These are phyloP conservation scores for Noctua comes DNA, from an alignment of 2,888 invertebrate species.

Conservation along the genomic window DNA sequence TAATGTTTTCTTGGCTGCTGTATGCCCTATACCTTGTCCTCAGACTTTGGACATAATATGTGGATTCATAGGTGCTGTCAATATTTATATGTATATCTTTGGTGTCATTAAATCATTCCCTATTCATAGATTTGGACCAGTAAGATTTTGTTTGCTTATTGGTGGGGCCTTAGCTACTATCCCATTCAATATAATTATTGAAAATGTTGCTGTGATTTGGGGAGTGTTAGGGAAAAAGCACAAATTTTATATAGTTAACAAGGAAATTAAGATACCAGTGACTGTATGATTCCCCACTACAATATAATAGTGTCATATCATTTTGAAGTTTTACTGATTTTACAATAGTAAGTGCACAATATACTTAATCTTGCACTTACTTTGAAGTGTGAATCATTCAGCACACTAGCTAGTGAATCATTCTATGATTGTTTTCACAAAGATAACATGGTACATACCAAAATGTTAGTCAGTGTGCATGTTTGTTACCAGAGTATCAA, in stretches of 20 bases:
- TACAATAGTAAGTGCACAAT: slow-evolving; percentile 82
- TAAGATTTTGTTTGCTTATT: slow-evolving; percentile 94
- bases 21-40: slow-evolving; percentile 97
- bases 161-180: slow-evolving; percentile 97
- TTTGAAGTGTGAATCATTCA: slow-evolving; percentile 60
- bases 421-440: slow-evolving; percentile 58
- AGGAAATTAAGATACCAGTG: slow-evolving; percentile 94
- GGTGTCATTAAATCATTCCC: slow-evolving; percentile 99
- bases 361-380: slow-evolving; percentile 79
- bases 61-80: slow-evolving; percentile 97
- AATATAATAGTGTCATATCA: slow-evolving; percentile 64
- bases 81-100: slow-evolving; percentile 99
- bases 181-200: slow-evolving; percentile 98
- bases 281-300: slow-evolving; percentile 88
- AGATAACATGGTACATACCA: slow-evolving; percentile 68
- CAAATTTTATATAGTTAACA: slow-evolving; percentile 99
- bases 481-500: slow-evolving; percentile 71
- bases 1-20: slow-evolving; percentile 95
- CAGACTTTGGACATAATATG: slow-evolving; percentile 95
- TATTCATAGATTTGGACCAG: slow-evolving; percentile 95
- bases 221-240: slow-evolving; percentile 98
- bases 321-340: slow-evolving; percentile 71
- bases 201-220: slow-evolving; percentile 98
- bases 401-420: slow-evolving; percentile 56
- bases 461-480: slow-evolving; percentile 67